phyloP scores from a whole-genome alignment of 2,888 invertebrate species.

The Petrophora chlorosata region DNA sequence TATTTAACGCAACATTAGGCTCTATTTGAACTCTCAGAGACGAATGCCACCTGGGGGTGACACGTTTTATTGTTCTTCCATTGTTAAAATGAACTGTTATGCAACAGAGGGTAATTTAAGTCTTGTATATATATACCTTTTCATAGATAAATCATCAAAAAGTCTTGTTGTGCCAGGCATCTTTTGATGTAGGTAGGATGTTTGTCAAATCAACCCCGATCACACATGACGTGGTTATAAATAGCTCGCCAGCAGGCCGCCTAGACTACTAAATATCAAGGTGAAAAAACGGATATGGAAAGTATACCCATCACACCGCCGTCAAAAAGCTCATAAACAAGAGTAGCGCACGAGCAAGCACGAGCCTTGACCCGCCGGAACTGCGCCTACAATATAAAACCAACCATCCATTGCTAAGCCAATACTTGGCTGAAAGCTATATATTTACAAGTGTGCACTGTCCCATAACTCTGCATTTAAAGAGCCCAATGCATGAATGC shows the following conservation, averaged over 20 bases:
- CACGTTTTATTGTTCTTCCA: too few species aligned
- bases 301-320: conserved; percentile 3
- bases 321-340: conserved; percentile 28
- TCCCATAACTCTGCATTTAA: conserved; percentile 15
- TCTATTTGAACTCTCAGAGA: too few species aligned
- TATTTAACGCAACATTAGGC: conserved; percentile 10
- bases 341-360: conserved; percentile 17
- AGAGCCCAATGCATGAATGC: conserved; percentile 1
- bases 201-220: too few species aligned
- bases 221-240: too few species aligned
- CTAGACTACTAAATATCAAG: conserved; percentile 22
- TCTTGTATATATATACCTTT: too few species aligned
- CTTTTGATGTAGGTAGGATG: too few species aligned
- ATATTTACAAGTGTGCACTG: conserved; percentile 18
- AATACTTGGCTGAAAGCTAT: conserved; percentile 5
- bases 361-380: conserved; percentile 30
- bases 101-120: too few species aligned
- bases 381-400: conserved; percentile 28
- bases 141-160: too few species aligned
- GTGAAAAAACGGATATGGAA: conserved; percentile 3
- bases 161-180: too few species aligned
- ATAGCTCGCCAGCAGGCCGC: too few species aligned
- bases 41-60: too few species aligned
- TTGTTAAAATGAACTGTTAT: too few species aligned
- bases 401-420: conserved; percentile 15